phyloP scores from a whole-genome alignment of 2,888 invertebrate genomes.

The Artemia sinica region DNA sequence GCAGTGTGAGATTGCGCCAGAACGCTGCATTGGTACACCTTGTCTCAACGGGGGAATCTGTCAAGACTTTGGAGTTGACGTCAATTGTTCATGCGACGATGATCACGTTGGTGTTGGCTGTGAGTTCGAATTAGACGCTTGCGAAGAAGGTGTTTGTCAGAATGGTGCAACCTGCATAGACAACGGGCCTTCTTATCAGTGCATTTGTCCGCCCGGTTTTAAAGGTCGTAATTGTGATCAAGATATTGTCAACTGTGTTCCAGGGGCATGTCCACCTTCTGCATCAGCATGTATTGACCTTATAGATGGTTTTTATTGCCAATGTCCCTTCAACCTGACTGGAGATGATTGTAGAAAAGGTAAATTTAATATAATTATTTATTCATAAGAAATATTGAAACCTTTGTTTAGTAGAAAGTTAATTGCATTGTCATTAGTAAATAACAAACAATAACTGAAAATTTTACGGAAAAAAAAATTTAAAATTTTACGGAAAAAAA shows the following conservation, averaged over 20 bases:
- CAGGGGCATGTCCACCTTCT: slow-evolving; percentile 82
- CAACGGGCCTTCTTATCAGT: slow-evolving; percentile 64
- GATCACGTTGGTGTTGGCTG: slow-evolving; percentile 76
- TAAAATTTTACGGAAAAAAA: too few species aligned
- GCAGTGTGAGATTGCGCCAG: slow-evolving; percentile 88
- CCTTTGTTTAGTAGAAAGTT: slow-evolving; percentile 17
- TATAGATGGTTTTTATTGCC: slow-evolving; percentile 77
- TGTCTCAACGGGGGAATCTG: slow-evolving; percentile 93
- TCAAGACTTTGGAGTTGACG: slow-evolving; percentile 82
- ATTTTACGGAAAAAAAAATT: too few species aligned
- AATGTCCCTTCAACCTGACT: slow-evolving; percentile 89
- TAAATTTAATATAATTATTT: slow-evolving; percentile 35
- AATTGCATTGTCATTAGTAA: too few species aligned
- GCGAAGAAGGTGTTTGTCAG: slow-evolving; percentile 70
- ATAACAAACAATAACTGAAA: too few species aligned
- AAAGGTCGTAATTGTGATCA: slow-evolving; percentile 71
- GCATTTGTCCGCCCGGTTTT: slow-evolving; percentile 63
- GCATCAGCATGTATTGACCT: slow-evolving; percentile 70
- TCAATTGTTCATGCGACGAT: slow-evolving; percentile 77
- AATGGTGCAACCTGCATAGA: slow-evolving; percentile 84
- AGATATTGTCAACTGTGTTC: slow-evolving; percentile 76
- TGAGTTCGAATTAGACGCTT: slow-evolving; percentile 82
- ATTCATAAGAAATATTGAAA: slow-evolving; percentile 18
- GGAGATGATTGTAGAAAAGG: slow-evolving; percentile 91
- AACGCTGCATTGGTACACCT: slow-evolving; percentile 76